A percentile compares a stretch with the other conserved stretches of the same genome.
Conservation (phyloP, 1,140 invertebrate genomes). For the Drosophila lacertosa region DNA sequence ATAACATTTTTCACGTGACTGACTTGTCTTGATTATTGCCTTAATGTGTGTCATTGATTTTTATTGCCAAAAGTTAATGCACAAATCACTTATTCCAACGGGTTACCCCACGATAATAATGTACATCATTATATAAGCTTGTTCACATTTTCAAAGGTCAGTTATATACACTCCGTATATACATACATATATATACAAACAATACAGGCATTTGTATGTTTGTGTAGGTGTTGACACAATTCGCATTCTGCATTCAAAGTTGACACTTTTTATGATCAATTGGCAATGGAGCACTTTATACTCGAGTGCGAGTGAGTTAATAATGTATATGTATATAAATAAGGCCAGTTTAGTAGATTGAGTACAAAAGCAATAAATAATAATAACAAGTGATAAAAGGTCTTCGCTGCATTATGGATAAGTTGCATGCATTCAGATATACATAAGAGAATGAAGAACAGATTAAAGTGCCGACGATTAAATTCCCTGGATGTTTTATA, state of each 20-base stretch:
- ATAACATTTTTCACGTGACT: slow-evolving; percentile 51
- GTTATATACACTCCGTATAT: background rate
- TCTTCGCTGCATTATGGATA: slow-evolving; percentile 16
- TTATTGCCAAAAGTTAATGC: slow-evolving; percentile 20
- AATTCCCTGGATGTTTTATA: too few species aligned
- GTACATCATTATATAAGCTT: slow-evolving; percentile 16
- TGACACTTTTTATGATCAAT: slow-evolving; percentile 19
- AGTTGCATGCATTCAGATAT: background rate
- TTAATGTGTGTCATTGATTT: slow-evolving; percentile 50
- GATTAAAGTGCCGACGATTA: background rate
- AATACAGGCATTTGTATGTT: slow-evolving; percentile 7
- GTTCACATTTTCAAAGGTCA: slow-evolving; percentile 12
- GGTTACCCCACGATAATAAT: background rate
- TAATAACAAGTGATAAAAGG: slow-evolving; percentile 1
- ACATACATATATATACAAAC: background rate
- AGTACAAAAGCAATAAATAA: slow-evolving; percentile 3
- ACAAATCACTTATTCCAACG: background rate
- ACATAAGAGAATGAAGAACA: background rate
- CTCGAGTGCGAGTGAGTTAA: slow-evolving; percentile 7
- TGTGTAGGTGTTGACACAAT: slow-evolving; percentile 11
- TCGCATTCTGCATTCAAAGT: slow-evolving; percentile 16
- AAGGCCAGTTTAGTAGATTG: slow-evolving; percentile 22
- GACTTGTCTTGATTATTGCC: slow-evolving; percentile 29
- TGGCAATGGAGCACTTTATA: slow-evolving; percentile 14
- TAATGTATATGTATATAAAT: slow-evolving; percentile 30